Evolutionary conservation across 2,113 vertebrate species (phyloP), one percentile per base, ranked within the genome.

Genomic region (Mesitornis unicolor): DNA sequence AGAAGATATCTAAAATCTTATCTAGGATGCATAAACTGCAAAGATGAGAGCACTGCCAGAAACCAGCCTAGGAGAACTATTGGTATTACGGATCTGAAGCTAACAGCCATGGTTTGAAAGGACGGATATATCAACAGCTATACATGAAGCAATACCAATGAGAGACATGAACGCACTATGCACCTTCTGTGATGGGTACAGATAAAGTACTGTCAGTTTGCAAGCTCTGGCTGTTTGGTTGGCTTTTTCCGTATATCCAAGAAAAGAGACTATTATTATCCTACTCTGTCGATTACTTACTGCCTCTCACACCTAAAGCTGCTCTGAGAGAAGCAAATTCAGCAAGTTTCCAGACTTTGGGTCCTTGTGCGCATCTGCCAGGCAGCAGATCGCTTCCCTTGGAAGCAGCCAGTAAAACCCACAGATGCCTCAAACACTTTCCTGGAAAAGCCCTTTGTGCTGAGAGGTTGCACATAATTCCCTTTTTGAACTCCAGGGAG

Each of bases 391-490:
- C 4, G 0, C 35, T 63, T 40, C 43, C 17, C 47, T n/a, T 2
- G 6, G n/a, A 48, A 51, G 38, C 3, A 2, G 21, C 54, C 50
- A 28, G 40, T 13, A 60, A 85, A 71, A 69, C 13, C 40, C 43
- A 47, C 2, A 21, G 35, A 10, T 0, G 0, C 35, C 53, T 50
- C 40, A 24, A n/a, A 2, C 2, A 7, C 18, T 26, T 25, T 11
- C 8, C 40, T 11, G 24, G 69, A 67, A 48, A 53, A 84, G 69
- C 25, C 38, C 15, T 25, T 20, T 4, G 28, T 7, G 35, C n/a
- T 11, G 38, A 43, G n/a, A 54, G 60, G 29, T 3, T 9, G 54
- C 28, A 69, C 45, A 9, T 0, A 14, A 67, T 45, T 43, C 31
- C 14, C 31, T 16, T 42, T 38, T 17, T 12, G 17, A 69, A 6